These are phyloP conservation scores for Cichlasoma orientale DNA, from an alignment of 2,797 vertebrate genomes.

Conservation along the genomic window DNA sequence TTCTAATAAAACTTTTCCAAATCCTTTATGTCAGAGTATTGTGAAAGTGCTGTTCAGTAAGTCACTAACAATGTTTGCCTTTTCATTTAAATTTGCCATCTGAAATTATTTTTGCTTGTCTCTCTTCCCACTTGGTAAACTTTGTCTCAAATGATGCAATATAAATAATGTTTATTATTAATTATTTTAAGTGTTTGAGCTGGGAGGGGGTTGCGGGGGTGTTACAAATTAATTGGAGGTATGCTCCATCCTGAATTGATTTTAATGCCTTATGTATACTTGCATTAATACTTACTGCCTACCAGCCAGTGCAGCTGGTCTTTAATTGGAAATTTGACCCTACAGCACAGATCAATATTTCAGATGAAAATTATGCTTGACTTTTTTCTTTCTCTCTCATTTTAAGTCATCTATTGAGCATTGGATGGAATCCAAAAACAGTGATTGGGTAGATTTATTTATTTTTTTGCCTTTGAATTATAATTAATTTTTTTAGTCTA, in stretches of 20 bases:
- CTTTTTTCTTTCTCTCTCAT: background rate
- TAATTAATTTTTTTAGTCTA: no score
- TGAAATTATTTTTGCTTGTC: background rate
- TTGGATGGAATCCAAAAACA: background rate
- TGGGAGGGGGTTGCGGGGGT: no score
- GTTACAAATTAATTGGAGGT: slow-evolving; percentile 29
- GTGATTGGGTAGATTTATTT: background rate
- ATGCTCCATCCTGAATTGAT: slow-evolving; percentile 17
- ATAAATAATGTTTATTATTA: background rate
- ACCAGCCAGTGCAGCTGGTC: slow-evolving; percentile 16
- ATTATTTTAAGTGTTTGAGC: background rate
- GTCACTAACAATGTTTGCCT: background rate
- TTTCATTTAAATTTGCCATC: background rate
- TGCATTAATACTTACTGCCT: slow-evolving; percentile 31
- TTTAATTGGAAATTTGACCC: slow-evolving; percentile 26
- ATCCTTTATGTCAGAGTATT: no score
- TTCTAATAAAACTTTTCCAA: rapidly evolving
- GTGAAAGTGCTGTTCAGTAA: no score
- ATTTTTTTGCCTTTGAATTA: no score
- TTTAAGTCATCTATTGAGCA: background rate
- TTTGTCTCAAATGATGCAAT: background rate
- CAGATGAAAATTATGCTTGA: slow-evolving; percentile 5
- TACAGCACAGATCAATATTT: slow-evolving; percentile 50
- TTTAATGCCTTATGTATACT: background rate
- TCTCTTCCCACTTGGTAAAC: background rate